phyloP scores from a whole-genome alignment of 2,113 vertebrate genomes.

The Phalacrocorax aristotelis region DNA sequence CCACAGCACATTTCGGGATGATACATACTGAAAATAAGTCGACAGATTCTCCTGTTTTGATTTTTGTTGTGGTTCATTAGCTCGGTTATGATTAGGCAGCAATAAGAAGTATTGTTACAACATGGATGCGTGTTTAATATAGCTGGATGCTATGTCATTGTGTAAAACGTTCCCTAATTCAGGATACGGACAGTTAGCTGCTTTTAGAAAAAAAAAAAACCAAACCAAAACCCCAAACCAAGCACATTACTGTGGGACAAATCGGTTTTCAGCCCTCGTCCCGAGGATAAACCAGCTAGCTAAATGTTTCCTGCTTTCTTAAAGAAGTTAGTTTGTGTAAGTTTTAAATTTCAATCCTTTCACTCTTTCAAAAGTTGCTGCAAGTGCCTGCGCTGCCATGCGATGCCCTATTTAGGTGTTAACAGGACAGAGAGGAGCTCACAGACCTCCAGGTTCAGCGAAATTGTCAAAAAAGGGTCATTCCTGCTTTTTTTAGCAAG shows the following conservation, averaged over 20 bases:
- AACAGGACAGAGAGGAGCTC: background rate
- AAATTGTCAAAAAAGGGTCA: conserved; percentile 34
- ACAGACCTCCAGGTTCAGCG: background rate
- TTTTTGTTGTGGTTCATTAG: conserved; percentile 61
- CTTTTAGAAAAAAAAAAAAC: background rate
- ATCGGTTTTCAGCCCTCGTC: conserved; percentile 18
- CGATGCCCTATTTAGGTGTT: conserved; percentile 33
- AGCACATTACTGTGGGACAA: background rate
- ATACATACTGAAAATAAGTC: conserved; percentile 72
- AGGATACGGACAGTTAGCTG: background rate
- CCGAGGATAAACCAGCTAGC: background rate
- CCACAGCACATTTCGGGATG: conserved; percentile 65
- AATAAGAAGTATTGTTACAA: conserved; percentile 36
- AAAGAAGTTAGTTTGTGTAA: background rate
- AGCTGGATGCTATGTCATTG: background rate
- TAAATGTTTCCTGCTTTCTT: conserved; percentile 13
- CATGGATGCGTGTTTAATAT: conserved; percentile 2
- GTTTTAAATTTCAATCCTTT: conserved; percentile 37
- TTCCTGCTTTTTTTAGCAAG: conserved; percentile 30
- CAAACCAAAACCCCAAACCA: too few relatives aligned
- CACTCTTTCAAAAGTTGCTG: conserved; percentile 24
- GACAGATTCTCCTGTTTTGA: conserved; percentile 57
- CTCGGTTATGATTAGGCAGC: conserved; percentile 32
- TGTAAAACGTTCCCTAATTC: background rate
- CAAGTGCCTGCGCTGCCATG: conserved; percentile 14